Base-by-base conservation (phyloP, 2,797 vertebrate genomes). In the Catharus ustulatus region DNA sequence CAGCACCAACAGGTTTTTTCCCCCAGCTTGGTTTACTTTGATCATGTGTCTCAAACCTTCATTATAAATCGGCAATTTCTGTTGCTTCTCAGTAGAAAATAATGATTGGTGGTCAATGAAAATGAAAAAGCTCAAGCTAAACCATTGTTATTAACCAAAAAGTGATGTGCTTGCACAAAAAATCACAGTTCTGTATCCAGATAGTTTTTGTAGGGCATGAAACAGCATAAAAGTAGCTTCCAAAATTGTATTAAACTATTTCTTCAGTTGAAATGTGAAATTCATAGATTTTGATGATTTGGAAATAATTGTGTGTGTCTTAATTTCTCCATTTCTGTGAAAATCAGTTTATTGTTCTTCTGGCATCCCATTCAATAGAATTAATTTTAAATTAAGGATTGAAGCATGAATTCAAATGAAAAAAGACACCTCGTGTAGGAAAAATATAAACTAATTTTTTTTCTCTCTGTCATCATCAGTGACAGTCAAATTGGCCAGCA, bases 191-290 rank as follows among this genome's bases (percentile, higher is more conserved):
- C 43, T 81, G 63, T 92, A 94, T 95, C 84, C 87, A 97, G 97
- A 93, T 89, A 63, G 75, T 95, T 94, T 97, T 96, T 93, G 90
- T 95, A 92, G 80, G 97, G 67, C 94, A 94, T 96, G 92, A 96
- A 97, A 97, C 96, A 95, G 55, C 89, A 88, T 76, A 52, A 90
- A 96, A 96, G 66, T 72, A 93, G 69, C 55, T 95, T 97, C 80
- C 68, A 96, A 95, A 97, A 95, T 48, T 84, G 62, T 94, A 93
- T 95, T 72, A 95, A 94, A 95, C 91, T 93, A 96, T 96, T 97
- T 95, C 73, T 95, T 96, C 84, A 90, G 55, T 38, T 97, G 38
- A 88, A 87, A 89, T 89, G 82, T 94, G 93, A 97, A 92, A 90
- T 96, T 80, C 90, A 84, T 87, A 96, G 95, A 97, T 97, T 97